These are phyloP conservation scores for Diadumene lineata DNA, from an alignment of 92 coral and sea anemone genomes.

Conservation along the genomic window DNA sequence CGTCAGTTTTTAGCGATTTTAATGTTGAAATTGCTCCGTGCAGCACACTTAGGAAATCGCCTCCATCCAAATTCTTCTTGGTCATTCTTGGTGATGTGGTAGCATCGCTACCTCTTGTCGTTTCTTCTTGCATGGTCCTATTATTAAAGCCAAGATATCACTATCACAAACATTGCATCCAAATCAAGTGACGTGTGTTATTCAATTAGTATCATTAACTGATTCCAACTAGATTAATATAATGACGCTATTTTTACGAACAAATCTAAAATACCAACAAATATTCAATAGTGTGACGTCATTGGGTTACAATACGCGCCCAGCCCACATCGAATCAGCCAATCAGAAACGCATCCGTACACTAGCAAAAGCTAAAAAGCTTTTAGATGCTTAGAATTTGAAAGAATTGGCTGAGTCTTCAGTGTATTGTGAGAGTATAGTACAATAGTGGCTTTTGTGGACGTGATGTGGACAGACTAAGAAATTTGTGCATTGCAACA, in stretches of 20 bases:
- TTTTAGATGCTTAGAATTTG: not conserved
- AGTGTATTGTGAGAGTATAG: not conserved
- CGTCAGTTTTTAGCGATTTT: slow-evolving; percentile 3
- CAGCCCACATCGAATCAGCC: not conserved
- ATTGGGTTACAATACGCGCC: not conserved
- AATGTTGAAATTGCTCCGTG: slow-evolving; percentile 13
- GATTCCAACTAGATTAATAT: not conserved
- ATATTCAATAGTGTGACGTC: not conserved
- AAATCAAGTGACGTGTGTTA: not conserved
- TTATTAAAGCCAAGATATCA: too few relatives aligned
- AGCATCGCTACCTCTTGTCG: too few relatives aligned
- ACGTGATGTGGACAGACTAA: too few relatives aligned
- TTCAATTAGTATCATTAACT: not conserved
- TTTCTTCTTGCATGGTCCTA: too few relatives aligned
- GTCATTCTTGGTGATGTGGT: not conserved
- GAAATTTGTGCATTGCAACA: too few relatives aligned
- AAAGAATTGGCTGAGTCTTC: not conserved
- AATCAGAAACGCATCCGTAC: not conserved
- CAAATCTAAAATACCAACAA: not conserved
- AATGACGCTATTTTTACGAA: not conserved
- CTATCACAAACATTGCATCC: too few relatives aligned
- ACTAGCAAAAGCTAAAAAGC: not conserved
- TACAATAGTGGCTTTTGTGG: not conserved
- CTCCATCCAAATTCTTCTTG: not conserved
- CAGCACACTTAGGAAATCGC: slow-evolving; percentile 12